Conservation (phyloP, 2,113 vertebrate genomes). For the Aptenodytes patagonicus region DNA sequence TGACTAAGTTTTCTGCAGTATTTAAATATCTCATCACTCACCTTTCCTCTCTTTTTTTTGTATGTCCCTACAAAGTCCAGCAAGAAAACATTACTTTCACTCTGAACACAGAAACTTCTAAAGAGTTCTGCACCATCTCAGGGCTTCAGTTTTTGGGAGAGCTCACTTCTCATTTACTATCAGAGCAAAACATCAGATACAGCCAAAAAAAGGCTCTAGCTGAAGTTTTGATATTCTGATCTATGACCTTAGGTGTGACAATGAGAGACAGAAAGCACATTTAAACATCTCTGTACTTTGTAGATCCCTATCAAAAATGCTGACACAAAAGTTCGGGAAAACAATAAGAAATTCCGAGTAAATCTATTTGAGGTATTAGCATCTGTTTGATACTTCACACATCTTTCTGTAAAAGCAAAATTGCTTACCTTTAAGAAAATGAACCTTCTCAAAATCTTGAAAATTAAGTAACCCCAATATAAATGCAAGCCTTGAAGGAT, state of each 20-base stretch:
- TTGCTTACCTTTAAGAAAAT: constrained; percentile 84
- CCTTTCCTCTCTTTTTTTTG: neutral
- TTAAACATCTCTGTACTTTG: neutral
- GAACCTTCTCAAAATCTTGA: constrained; percentile 86
- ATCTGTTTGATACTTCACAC: neutral
- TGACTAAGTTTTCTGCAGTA: neutral
- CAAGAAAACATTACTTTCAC: neutral
- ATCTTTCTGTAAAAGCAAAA: neutral
- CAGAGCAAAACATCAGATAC: neutral
- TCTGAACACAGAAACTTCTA: neutral
- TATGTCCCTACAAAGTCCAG: neutral
- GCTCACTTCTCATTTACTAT: neutral
- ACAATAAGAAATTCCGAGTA: neutral
- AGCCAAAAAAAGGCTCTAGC: neutral
- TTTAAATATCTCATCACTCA: neutral
- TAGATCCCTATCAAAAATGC: neutral
- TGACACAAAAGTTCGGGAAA: neutral
- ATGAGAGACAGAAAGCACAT: neutral
- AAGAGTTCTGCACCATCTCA: neutral
- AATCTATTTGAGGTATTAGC: neutral
- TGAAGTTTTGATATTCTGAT: neutral
- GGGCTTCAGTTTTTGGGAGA: neutral
- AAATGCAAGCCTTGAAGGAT: constrained; percentile 85
- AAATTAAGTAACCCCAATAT: constrained; percentile 91
- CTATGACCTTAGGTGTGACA: neutral